Conservation (phyloP, 2,113 vertebrate species). For the Oreotragus oreotragus region DNA sequence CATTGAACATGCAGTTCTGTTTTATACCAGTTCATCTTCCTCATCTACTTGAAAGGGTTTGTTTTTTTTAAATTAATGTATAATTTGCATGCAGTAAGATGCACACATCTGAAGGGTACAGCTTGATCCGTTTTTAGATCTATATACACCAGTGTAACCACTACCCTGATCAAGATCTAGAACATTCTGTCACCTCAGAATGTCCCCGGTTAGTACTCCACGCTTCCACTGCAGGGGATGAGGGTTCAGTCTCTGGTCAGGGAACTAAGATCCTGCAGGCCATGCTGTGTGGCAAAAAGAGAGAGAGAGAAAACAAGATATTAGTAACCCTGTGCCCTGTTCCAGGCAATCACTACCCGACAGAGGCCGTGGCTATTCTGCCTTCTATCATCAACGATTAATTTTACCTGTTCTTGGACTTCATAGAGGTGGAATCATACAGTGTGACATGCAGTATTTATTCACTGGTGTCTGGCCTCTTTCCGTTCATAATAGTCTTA, state of each 20-base stretch:
- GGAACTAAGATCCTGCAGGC: background rate
- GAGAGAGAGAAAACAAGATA: background rate
- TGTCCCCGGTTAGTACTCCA: background rate
- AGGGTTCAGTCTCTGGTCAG: background rate
- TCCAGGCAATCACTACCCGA: background rate
- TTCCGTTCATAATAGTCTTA: background rate
- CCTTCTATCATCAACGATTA: background rate
- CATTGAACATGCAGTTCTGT: background rate
- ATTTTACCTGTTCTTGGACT: background rate
- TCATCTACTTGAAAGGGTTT: background rate
- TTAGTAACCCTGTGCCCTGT: background rate
- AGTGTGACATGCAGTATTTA: background rate
- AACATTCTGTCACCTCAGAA: background rate
- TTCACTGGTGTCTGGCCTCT: background rate
- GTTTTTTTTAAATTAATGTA: background rate
- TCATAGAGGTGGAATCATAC: background rate
- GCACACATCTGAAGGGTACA: background rate
- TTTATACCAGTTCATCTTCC: background rate
- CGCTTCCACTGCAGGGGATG: background rate
- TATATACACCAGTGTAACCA: background rate
- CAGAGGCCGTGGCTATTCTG: background rate
- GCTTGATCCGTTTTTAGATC: background rate
- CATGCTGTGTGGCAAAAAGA: background rate
- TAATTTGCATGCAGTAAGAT: background rate
- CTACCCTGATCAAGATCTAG: background rate